These are phyloP conservation scores for Choristoneura fumiferana DNA, from an alignment of 1,140 invertebrate species.

Conservation along the genomic window DNA sequence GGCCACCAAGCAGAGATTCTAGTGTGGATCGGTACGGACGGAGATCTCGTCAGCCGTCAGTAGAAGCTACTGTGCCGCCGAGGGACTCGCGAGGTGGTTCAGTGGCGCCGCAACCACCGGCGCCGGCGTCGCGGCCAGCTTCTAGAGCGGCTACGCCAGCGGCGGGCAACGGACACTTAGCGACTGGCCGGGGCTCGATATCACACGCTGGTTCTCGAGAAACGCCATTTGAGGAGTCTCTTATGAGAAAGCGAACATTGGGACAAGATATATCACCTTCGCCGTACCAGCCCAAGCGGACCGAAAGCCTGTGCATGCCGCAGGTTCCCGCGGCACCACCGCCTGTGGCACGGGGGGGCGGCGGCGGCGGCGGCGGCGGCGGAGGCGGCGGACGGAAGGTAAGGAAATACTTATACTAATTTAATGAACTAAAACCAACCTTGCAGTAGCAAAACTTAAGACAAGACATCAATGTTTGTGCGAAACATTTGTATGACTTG, in stretches of 20 bases:
- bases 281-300: conserved; percentile 90
- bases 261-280: conserved; percentile 93
- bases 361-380: conserved; percentile 66
- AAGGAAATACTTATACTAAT: too few relatives aligned
- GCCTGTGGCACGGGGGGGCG: conserved; percentile 63
- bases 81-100: conserved; percentile 52
- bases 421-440: too few relatives aligned
- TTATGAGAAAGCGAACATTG: conserved; percentile 87
- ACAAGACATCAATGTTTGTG: too few relatives aligned
- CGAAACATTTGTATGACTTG: too few relatives aligned
- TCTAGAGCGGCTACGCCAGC: conserved; percentile 61
- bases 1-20: conserved; percentile 91
- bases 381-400: conserved; percentile 70
- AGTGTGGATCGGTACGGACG: conserved; percentile 90
- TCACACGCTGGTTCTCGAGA: too few relatives aligned
- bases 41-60: conserved; percentile 86
- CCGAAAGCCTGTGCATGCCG: conserved; percentile 88
- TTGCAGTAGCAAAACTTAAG: too few relatives aligned
- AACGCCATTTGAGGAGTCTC: conserved; percentile 87
- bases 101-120: conserved; percentile 75
- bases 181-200: conserved; percentile 70
- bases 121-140: conserved; percentile 51
- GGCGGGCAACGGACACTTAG: conserved; percentile 76
- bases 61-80: conserved; percentile 78
- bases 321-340: conserved; percentile 76